These are phyloP conservation scores for Epizoanthus ramosus DNA, from an alignment of 92 coral and sea anemone genomes.

Conservation along the genomic window DNA sequence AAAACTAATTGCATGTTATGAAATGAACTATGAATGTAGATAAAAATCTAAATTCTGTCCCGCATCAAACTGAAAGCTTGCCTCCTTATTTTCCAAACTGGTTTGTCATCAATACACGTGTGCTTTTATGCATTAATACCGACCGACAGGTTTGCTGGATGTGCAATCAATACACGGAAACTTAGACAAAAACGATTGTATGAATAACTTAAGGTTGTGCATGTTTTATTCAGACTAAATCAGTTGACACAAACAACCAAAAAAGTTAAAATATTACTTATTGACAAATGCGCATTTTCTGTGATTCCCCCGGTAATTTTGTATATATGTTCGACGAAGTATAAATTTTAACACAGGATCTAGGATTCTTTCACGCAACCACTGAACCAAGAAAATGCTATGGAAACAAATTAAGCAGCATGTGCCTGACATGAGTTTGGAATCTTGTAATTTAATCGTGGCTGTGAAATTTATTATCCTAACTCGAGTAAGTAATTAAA, in stretches of 20 bases:
- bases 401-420: background rate
- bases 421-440: background rate
- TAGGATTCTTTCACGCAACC: background rate
- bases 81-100: background rate
- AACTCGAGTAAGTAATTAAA: conserved; percentile 24
- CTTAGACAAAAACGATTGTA: background rate
- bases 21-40: too few relatives aligned
- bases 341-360: too few relatives aligned
- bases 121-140: background rate
- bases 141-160: background rate
- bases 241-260: conserved; percentile 4
- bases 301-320: background rate
- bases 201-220: background rate
- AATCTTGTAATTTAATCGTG: conserved; percentile 17
- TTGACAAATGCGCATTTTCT: background rate
- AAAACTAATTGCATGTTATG: too few relatives aligned
- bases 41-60: too few relatives aligned
- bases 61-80: background rate
- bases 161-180: background rate
- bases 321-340: background rate
- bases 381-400: background rate
- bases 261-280: background rate
- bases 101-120: background rate
- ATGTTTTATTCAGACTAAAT: conserved; percentile 1
- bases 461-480: conserved; percentile 14